These are phyloP conservation scores for Anableps anableps DNA, from an alignment of 2,797 vertebrate genomes.

Conservation along the genomic window DNA sequence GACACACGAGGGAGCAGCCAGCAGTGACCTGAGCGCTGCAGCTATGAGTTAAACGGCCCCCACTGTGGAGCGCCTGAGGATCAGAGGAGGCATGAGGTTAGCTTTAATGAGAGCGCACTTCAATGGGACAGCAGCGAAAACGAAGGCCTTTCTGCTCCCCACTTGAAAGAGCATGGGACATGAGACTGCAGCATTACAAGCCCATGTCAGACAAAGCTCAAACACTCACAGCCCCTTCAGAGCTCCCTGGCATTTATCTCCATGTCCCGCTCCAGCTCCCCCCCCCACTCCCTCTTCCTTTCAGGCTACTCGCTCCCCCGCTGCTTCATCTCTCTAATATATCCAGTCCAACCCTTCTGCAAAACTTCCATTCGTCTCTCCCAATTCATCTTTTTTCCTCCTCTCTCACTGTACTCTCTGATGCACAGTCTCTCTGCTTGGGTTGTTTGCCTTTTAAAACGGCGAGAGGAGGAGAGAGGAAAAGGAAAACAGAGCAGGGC, in stretches of 20 bases:
- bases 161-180: conserved; percentile 72
- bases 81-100: conserved; percentile 56
- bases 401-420: conserved; percentile 11
- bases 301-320: conserved; percentile 7
- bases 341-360: conserved; percentile 20
- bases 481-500: background rate
- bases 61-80: conserved; percentile 23
- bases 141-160: conserved; percentile 53
- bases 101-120: conserved; percentile 62
- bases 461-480: background rate
- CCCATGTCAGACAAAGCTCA: conserved; percentile 43
- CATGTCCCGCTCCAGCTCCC: conserved; percentile 47
- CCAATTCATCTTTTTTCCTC: conserved; percentile 34
- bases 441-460: conserved; percentile 22
- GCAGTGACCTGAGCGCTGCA: background rate
- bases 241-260: conserved; percentile 60
- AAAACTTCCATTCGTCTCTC: conserved; percentile 31
- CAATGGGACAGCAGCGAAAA: conserved; percentile 46
- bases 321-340: conserved; percentile 37
- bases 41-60: conserved; percentile 31
- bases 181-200: conserved; percentile 40
- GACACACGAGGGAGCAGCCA: too few relatives aligned
- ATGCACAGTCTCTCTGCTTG: conserved; percentile 1
- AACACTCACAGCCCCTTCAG: conserved; percentile 54
- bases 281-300: conserved; percentile 19